phyloP scores from a whole-genome alignment of 1,140 invertebrate genomes.

The Lysiphlebus fabarum region DNA sequence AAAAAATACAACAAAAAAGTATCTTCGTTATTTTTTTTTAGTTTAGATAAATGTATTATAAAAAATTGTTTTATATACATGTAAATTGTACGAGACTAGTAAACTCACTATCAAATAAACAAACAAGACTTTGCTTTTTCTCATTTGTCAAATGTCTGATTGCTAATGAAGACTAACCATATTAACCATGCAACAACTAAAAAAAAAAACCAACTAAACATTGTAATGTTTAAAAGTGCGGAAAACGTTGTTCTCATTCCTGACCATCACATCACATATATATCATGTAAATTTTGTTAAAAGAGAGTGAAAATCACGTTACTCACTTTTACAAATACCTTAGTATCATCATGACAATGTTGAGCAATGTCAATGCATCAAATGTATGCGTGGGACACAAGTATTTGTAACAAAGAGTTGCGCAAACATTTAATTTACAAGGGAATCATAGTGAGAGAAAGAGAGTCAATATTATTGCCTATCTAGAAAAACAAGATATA shows the following conservation, averaged over 20 bases:
- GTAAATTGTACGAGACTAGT: no score
- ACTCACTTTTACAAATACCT: conserved; percentile 14
- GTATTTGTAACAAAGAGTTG: conserved; percentile 49
- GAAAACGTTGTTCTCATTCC: conserved; percentile 9
- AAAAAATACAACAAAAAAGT: conserved; percentile 24
- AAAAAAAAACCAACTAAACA: conserved; percentile 34
- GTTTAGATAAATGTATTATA: no score
- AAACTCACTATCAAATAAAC: conserved; percentile 16
- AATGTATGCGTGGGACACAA: conserved; percentile 25
- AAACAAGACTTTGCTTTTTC: conserved; percentile 17
- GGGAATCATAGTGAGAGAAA: conserved; percentile 19
- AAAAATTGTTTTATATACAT: no score
- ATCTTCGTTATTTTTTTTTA: no score
- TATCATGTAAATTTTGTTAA: not conserved
- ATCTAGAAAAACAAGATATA: conserved; percentile 33
- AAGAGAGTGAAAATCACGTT: conserved; percentile 12
- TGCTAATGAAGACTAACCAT: conserved; percentile 58
- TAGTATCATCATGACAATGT: conserved; percentile 20
- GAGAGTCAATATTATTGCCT: conserved; percentile 37
- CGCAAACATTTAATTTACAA: conserved; percentile 50
- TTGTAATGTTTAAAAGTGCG: not conserved
- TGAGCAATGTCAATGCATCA: not conserved
- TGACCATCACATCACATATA: not conserved
- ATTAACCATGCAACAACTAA: conserved; percentile 53
- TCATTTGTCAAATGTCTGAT: conserved; percentile 46